Percentiles rank a stretch among this genome's conserved stretches.
These are phyloP conservation scores for Drosophila sechellia DNA, from an alignment of 1,140 invertebrate genomes.

Conservation along the genomic window DNA sequence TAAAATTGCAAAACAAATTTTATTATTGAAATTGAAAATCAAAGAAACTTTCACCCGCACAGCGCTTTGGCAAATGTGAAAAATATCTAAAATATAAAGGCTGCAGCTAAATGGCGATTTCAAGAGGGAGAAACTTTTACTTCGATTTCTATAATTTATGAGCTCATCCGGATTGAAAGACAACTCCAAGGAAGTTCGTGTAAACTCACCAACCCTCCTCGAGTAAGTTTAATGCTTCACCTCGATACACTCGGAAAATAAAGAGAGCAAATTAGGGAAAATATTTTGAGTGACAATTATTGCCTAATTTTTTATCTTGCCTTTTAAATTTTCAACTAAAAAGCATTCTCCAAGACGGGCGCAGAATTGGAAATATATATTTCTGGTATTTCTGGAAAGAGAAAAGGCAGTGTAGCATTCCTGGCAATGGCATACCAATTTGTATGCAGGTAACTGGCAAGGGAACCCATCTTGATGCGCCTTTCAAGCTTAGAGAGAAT, in stretches of 20 bases:
- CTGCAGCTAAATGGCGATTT: slow-evolving; percentile 15
- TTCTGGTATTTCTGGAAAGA: slow-evolving; percentile 23
- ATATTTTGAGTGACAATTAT: no score
- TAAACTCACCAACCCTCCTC: neutral
- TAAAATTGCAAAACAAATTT: slow-evolving; percentile 76
- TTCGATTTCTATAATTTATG: slow-evolving; percentile 44
- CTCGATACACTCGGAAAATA: neutral
- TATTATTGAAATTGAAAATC: slow-evolving; percentile 81
- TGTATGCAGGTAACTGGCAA: slow-evolving; percentile 20
- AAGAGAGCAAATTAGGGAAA: neutral
- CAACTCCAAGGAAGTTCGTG: neutral
- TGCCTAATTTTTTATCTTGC: no score
- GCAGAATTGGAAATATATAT: slow-evolving; percentile 25
- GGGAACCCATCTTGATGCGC: slow-evolving; percentile 11
- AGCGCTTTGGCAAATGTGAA: neutral
- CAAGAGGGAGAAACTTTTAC: slow-evolving; percentile 24
- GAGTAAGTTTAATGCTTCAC: slow-evolving; percentile 4
- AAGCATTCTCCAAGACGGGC: neutral
- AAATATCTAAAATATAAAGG: slow-evolving; percentile 21
- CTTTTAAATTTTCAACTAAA: no score
- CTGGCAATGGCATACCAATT: slow-evolving; percentile 48
- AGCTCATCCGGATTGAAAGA: slow-evolving; percentile 24
- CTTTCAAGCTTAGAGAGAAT: slow-evolving; percentile 66
- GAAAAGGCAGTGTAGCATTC: neutral
- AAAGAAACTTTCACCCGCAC: slow-evolving; percentile 45